Evolutionary conservation across 2,113 vertebrate species (phyloP), one percentile per base, ranked within the genome.

Genomic region (Chionodraco myersi): DNA sequence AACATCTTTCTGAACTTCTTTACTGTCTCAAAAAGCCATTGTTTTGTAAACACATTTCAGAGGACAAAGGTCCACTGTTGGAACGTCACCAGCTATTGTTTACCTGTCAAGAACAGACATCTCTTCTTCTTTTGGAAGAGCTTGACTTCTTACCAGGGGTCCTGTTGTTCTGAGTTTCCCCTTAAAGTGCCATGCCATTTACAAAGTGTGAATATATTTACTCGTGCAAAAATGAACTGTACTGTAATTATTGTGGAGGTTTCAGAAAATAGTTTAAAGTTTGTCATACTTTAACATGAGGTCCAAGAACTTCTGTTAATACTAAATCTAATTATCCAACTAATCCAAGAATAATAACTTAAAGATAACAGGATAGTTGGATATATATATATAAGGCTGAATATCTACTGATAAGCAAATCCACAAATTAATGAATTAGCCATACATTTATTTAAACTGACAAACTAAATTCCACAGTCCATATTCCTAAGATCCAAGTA

Each of bases 61-160:
- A 52, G 53, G 51, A 87, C 72, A 78, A 79, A 45, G 70, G 21
- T 67, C 83, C 67, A 78, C 74, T 49, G 74, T 12, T 66, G 65
- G 72, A 90, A 77, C 62, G 36, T 82, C 62, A 60, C 12, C 74
- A 30, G 47, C 72, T 67, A 78, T 88, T 88, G 83, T 90, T 83
- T 62, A 68, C 45, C 26, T 51, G 72, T 86, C 59, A 79, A 64
- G 34, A 74, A n/a, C 61, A 83, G 44, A 65, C 61, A 75, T 67
- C 79, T 72, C 44, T 14, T 58, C 26, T 4, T 49, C 49, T 48
- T 14, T 13, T 30, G 56, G 47, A 44, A 13, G 62, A 63, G 26
- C 53, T 45, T 1, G 14, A 79, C 59, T 69, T 78, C 49, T 85
- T 83, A 53, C 74, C 66, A 56, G 74, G 36, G 59, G 69, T 77